Evolutionary conservation across 1,140 invertebrate species (phyloP).

Genomic region (Drosophila prosaltans): DNA sequence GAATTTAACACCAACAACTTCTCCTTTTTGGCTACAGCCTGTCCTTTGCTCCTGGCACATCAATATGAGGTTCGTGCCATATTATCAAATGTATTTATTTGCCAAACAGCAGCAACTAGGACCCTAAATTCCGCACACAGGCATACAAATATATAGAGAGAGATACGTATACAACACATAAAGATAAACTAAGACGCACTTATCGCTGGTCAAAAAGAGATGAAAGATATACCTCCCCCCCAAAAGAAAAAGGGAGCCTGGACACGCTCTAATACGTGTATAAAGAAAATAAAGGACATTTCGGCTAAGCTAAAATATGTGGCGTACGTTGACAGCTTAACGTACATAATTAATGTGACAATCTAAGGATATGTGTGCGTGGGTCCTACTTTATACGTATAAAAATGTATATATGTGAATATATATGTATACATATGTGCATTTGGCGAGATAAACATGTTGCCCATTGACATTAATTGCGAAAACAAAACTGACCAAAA

Average conservation of each 20-base stretch:
- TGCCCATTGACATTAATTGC: constrained; percentile 70
- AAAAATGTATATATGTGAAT: constrained; percentile 22
- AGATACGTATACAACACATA: constrained; percentile 42
- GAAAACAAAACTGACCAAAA: constrained; percentile 24
- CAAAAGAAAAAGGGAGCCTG: constrained; percentile 10
- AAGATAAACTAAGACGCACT: constrained; percentile 69
- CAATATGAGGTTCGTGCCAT: constrained; percentile 66
- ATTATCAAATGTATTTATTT: constrained; percentile 77
- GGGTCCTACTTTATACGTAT: constrained; percentile 15
- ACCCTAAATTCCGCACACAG: constrained; percentile 22
- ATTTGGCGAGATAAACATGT: constrained; percentile 77
- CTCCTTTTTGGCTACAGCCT: background rate
- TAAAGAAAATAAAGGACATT: constrained; percentile 24
- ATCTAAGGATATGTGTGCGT: constrained; percentile 57
- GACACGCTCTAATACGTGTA: constrained; percentile 17
- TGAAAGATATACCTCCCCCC: constrained; percentile 55
- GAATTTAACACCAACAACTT: constrained; percentile 42
- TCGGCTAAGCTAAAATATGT: constrained; percentile 68
- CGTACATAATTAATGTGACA: constrained; percentile 79
- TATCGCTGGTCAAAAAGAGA: constrained; percentile 63
- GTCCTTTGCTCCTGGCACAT: constrained; percentile 44
- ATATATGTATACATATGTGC: constrained; percentile 57
- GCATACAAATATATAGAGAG: constrained; percentile 58
- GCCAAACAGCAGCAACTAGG: constrained; percentile 55
- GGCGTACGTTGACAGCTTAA: constrained; percentile 76